phyloP scores from a whole-genome alignment of 2,888 invertebrate genomes.

The Pteria penguin region DNA sequence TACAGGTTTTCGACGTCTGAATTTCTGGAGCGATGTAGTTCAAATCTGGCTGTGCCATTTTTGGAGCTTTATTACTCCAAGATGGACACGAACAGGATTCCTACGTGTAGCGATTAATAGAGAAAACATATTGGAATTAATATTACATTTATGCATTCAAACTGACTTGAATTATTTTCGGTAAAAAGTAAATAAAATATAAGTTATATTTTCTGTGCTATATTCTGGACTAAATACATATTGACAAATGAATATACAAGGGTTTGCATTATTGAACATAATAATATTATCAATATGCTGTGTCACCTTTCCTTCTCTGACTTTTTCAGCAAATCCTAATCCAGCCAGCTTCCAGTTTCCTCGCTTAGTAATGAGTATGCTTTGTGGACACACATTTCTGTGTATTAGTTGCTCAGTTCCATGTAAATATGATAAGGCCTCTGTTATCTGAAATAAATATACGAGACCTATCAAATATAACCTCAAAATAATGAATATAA shows the following conservation, averaged over 20 bases:
- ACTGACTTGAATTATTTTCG: neutral
- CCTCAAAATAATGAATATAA: no score
- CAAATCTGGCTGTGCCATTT: constrained; percentile 95
- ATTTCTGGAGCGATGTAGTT: constrained; percentile 97
- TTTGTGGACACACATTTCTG: constrained; percentile 95
- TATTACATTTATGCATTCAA: neutral
- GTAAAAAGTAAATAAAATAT: neutral
- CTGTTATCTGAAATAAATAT: constrained; percentile 88
- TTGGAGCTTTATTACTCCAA: constrained; percentile 94
- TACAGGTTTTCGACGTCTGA: constrained; percentile 85
- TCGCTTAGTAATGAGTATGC: constrained; percentile 93
- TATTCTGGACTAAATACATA: no score
- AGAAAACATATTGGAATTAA: neutral
- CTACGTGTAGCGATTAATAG: constrained; percentile 83
- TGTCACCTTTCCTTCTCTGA: constrained; percentile 78
- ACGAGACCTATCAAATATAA: no score
- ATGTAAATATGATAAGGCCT: constrained; percentile 95
- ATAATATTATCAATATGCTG: no score
- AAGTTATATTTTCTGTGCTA: neutral
- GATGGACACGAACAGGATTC: constrained; percentile 89
- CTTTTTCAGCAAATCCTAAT: constrained; percentile 93
- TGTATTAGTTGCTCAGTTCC: constrained; percentile 93
- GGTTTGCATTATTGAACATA: no score
- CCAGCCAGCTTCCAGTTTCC: constrained; percentile 98
- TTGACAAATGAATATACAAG: no score